Percentiles rank a stretch among this genome's conserved stretches.
Conservation (phyloP, 2,797 vertebrate species). For the Syndactyla subalaris region DNA sequence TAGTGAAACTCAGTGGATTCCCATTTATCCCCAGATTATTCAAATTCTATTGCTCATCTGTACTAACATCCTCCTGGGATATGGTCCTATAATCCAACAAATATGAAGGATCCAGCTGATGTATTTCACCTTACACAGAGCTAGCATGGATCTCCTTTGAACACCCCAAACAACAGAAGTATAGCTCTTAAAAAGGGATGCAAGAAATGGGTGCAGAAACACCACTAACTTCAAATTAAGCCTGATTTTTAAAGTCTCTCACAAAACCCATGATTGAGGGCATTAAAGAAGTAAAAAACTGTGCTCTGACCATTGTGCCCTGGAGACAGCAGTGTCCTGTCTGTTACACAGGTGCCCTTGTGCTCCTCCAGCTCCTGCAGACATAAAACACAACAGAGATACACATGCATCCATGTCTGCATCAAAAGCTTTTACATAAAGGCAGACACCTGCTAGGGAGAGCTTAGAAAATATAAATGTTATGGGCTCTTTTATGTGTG, state of each 20-base stretch:
- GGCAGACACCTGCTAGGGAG: background rate
- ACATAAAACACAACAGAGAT: background rate
- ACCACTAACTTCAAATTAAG: background rate
- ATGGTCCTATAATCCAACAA: background rate
- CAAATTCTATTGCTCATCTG: background rate
- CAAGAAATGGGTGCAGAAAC: background rate
- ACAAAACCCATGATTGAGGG: background rate
- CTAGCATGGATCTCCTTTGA: background rate
- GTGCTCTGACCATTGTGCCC: background rate
- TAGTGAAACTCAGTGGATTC: background rate
- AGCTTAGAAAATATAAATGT: background rate
- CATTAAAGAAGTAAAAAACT: background rate
- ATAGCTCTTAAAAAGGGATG: background rate
- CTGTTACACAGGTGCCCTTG: background rate
- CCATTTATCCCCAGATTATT: background rate
- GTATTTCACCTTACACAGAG: background rate
- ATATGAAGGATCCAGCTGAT: background rate
- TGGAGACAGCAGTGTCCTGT: background rate
- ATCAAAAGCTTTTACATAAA: background rate
- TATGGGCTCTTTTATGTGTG: background rate
- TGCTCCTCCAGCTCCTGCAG: background rate
- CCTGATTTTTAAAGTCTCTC: background rate
- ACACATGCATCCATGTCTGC: background rate
- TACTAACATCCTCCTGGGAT: background rate
- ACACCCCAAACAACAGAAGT: background rate